These are phyloP conservation scores for Diabrotica balteata DNA, from an alignment of 2,888 invertebrate genomes.

Conservation along the genomic window DNA sequence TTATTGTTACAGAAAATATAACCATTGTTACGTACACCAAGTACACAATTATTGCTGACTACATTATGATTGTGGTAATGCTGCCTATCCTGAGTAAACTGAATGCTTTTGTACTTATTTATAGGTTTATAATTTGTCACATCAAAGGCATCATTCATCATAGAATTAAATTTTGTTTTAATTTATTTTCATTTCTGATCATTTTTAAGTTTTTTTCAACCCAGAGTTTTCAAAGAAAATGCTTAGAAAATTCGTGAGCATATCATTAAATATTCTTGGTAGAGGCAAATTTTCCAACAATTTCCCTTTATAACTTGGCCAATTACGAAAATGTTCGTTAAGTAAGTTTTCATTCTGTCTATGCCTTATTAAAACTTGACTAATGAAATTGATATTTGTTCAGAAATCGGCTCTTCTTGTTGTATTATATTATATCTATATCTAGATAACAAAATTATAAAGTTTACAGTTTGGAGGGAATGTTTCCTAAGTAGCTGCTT, in stretches of 20 bases:
- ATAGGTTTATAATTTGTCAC: too few species aligned
- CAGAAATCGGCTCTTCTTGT: background rate
- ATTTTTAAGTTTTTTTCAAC: too few species aligned
- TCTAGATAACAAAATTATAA: constrained; percentile 18
- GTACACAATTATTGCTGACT: too few species aligned
- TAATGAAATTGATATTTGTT: constrained; percentile 23
- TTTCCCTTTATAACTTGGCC: constrained; percentile 16
- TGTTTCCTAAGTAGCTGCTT: constrained; percentile 1
- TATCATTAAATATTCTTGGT: constrained; percentile 12
- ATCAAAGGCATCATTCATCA: too few species aligned
- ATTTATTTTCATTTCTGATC: too few species aligned
- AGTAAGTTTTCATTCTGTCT: constrained; percentile 13
- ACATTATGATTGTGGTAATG: too few species aligned
- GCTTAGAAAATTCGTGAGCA: background rate
- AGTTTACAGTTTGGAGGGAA: constrained; percentile 10
- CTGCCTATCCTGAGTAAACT: too few species aligned
- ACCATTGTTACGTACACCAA: too few species aligned
- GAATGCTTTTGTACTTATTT: too few species aligned
- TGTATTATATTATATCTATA: background rate
- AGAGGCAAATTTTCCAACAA: constrained; percentile 11
- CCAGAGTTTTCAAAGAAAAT: too few species aligned
- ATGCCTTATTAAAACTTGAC: constrained; percentile 20
- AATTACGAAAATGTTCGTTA: constrained; percentile 18
- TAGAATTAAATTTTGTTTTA: too few species aligned
- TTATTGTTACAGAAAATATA: too few species aligned